Evolutionary conservation across 2,888 invertebrate genomes (phyloP), one percentile per base, ranked within the genome.

Genomic region (Strigamia transsilvanica): DNA sequence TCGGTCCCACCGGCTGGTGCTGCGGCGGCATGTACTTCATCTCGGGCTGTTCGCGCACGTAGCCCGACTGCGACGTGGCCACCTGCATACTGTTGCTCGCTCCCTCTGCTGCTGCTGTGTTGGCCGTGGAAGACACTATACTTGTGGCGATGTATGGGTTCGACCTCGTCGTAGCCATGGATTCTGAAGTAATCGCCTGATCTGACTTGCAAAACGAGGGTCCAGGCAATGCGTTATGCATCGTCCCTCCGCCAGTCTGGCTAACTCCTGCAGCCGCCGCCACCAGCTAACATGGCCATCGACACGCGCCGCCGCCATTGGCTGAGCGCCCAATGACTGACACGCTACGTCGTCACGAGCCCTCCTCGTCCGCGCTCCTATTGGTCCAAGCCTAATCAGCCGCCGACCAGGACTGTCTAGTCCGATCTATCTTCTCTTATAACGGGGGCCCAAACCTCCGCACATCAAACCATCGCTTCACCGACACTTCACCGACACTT

Each of bases 21-120:
- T 93, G 92, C 85, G 93, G 93, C 84, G 91, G 90, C 91, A 94
- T 92, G 89, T 97, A 97, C 90, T 97, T 97, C 96, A 97, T 96
- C 90, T 97, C 97, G 87, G 94, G 87, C 81, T 86, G 85, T 42
- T 88, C 85, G 82, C 84, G 85, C 46, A 79, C 93, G 87, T 82
- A 80, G 93, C 87, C 84, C 80, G 84, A 85, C 83, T 87, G 87
- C 34, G 86, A 85, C 56, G 86, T 86, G 38, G 86, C 86, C 82
- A 87, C 87, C 85, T 88, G 87, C 87, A 87, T 87, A 79, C 85
- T 85, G 83, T 85, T 85, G 82, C 51, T 86, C 85, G 86, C 87
- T 87, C 84, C 87, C 88, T 85, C 86, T 88, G 87, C 87, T 88
- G 88, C 87, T 88, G 87, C 92, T 91, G 90, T 73, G 91, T 82